Base-by-base conservation (phyloP, 2,113 vertebrate species). In the Origma solitaria region DNA sequence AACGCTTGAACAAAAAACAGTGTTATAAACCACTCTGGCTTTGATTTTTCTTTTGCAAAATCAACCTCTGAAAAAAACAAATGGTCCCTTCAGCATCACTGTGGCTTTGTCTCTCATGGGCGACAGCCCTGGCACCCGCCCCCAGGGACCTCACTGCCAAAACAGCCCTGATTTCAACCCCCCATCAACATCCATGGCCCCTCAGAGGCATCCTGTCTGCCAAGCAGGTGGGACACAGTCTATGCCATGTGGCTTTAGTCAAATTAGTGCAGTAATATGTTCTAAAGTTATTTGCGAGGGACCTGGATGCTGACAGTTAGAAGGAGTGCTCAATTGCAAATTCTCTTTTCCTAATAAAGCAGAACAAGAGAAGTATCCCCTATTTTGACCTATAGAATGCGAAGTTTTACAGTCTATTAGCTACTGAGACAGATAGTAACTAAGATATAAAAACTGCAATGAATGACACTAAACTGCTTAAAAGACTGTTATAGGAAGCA, bases 341-440 rank as follows among this genome's bases (percentile, higher is more conserved):
- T 35, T 16, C 56, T 57, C 7, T 73, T 86, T 88, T 58, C 37
- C 19, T 78, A 78, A 86, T 35, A 42, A 62, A 86, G 53, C 10
- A 70, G 47, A 87, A 88, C 53, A 91, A 75, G n/a, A 64, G 30
- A 61, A 83, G 37, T 56, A 79, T 56, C n/a, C 44, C 71, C 60
- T 71, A 10, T 51, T 91, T 79, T 57, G 69, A 56, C 40, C 72
- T 37, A 49, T 9, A 68, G 49, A 92, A 86, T 9, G 22, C 53
- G 47, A 88, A 81, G 44, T 70, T 95, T 92, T 89, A 83, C 40
- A 60, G 73, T 79, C 51, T 94, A 16, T 76, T 71, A 96, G 77
- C 44, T 79, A 45, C 71, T 89, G 83, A 92, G 65, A 33, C 19
- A 94, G 73, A 86, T 54, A 89, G 76, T 86, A 86, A 91, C 56